A percentile compares a stretch with the other conserved stretches of the same genome.
Evolutionary conservation across 2,797 vertebrate genomes (phyloP).

Genomic region (Phalloptychus januarius): DNA sequence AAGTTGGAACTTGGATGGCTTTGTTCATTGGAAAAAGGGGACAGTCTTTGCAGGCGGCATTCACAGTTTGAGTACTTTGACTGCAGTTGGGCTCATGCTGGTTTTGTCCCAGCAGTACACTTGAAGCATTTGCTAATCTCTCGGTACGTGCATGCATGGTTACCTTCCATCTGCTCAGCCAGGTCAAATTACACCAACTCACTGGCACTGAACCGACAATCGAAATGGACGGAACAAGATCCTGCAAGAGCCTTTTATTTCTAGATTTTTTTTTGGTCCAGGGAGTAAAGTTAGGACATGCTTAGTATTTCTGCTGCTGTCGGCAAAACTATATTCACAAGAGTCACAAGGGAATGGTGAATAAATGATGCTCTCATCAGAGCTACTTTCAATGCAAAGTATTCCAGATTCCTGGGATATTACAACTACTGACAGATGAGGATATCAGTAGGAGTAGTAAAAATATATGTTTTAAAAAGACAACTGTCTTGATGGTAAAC

Average conservation of each 20-base stretch:
- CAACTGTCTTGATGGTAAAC: not conserved
- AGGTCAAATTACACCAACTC: not conserved
- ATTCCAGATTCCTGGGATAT: not conserved
- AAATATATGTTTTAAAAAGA: no score
- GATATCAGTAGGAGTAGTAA: not conserved
- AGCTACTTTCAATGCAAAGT: not conserved
- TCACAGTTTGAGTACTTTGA: conserved; percentile 5
- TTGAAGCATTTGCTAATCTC: conserved; percentile 13
- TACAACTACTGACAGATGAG: not conserved
- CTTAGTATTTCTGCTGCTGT: not conserved
- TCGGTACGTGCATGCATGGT: conserved; percentile 13
- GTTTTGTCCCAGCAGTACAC: conserved; percentile 5
- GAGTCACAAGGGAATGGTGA: not conserved
- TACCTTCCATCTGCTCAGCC: conserved; percentile 23
- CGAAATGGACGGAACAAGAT: not conserved
- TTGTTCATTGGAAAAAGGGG: not conserved
- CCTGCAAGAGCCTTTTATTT: not conserved
- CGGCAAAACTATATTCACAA: not conserved
- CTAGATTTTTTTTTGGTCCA: not conserved
- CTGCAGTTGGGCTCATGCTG: conserved; percentile 6
- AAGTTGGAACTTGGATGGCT: not conserved
- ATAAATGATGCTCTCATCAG: not conserved
- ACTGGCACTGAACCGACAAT: not conserved
- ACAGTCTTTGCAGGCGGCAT: not conserved
- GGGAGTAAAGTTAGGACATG: not conserved